Conservation (phyloP, 2,888 invertebrate species). For the Andrena dorsata region DNA sequence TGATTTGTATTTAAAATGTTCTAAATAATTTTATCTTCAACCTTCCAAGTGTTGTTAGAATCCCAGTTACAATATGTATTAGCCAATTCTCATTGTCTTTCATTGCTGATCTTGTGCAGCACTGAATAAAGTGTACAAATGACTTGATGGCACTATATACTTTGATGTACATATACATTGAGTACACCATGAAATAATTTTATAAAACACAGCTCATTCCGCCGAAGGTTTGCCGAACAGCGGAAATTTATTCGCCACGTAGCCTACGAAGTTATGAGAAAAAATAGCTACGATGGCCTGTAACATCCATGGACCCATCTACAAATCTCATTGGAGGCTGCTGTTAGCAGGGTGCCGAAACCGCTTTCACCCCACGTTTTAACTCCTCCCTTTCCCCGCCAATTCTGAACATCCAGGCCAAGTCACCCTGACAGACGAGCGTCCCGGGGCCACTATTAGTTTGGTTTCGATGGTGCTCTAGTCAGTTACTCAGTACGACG, state of each 20-base stretch:
- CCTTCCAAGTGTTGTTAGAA: too few relatives aligned
- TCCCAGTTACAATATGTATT: too few relatives aligned
- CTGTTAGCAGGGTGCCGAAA: conserved; percentile 44
- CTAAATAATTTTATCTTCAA: too few relatives aligned
- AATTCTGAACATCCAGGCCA: conserved; percentile 64
- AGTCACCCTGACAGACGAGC: conserved; percentile 79
- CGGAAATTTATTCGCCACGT: background rate
- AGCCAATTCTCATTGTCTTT: too few relatives aligned
- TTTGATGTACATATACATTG: too few relatives aligned
- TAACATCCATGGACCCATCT: conserved; percentile 36
- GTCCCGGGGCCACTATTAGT: conserved; percentile 80
- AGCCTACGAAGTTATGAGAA: background rate
- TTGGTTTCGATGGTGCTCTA: conserved; percentile 80
- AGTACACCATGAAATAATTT: background rate
- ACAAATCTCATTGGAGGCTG: conserved; percentile 57
- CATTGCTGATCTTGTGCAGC: too few relatives aligned
- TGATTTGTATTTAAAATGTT: too few relatives aligned
- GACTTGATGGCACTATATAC: too few relatives aligned
- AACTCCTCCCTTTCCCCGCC: conserved; percentile 58
- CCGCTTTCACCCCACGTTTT: conserved; percentile 62
- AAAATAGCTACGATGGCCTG: conserved; percentile 19
- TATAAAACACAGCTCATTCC: background rate
- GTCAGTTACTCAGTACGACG: conserved; percentile 78
- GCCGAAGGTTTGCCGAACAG: background rate
- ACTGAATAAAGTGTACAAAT: too few relatives aligned